Base-by-base conservation (phyloP, 2,113 vertebrate genomes). In the Cryptotis parvus region DNA sequence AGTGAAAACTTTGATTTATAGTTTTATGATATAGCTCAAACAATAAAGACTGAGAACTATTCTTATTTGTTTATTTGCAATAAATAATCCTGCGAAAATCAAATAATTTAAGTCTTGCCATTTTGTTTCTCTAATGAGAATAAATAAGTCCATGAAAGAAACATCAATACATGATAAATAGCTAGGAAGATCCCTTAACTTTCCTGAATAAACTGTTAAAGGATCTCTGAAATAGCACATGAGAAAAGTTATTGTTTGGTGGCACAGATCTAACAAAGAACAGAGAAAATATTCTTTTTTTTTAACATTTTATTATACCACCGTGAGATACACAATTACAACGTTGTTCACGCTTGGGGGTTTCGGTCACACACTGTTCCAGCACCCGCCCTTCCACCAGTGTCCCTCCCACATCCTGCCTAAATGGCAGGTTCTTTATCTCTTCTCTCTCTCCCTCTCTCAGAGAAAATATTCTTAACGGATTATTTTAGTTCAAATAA, bases 121-220 rank as follows among this genome's bases (percentile, higher is more conserved):
- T 78, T 93, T 95, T 93, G 4, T n/a, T 86, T 83, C 86, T 69
- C 4, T 70, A 83, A 78, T 88, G 79, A 90, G 5, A 70, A 33
- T 85, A 78, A 33, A 52, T 52, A 52, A 14, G 49, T 7, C 49
- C 16, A 82, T 82, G 66, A 82, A 63, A 83, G 58, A 91, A 92
- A 37, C 9, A 78, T 49, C 45, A 45, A 1, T 74, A 39, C 11
- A 39, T 85, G 87, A 92, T 70, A 31, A 92, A 65, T 49, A 27
- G n/a, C 68, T 33, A 78, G 39, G 16, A 78, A 29, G 27, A 3
- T 43, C n/a, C 68, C 14, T 39, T 76, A 2, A 39, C 29, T 24
- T 88, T 27, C 33, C 16, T 88, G 2, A 15, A 24, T 1, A 85
- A 15, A 63, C 43, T 87, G 12, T 45, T 35, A n/a, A 77, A 43